Percentiles rank a stretch among this genome's conserved stretches.
Evolutionary conservation across 2,113 vertebrate species (phyloP).

Genomic region (Tapirus terrestris): DNA sequence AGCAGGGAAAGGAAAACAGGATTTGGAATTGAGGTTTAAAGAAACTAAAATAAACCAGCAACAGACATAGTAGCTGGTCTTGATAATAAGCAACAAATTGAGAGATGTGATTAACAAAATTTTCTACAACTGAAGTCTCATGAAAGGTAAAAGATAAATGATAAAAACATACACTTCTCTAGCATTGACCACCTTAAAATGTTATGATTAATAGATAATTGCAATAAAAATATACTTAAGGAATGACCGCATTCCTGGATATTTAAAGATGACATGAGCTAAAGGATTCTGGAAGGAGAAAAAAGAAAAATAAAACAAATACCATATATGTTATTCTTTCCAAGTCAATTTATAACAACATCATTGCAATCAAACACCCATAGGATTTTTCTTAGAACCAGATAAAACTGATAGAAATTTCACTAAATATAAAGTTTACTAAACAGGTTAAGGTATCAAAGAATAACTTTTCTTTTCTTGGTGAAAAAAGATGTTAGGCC

Average conservation of each 20-base stretch:
- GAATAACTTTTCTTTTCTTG: background rate
- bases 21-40: background rate
- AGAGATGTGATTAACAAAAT: background rate
- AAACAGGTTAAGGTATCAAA: background rate
- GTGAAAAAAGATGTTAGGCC: too few relatives aligned
- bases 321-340: background rate
- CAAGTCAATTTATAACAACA: background rate
- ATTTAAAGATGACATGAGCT: background rate
- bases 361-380: background rate
- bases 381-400: background rate
- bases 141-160: background rate
- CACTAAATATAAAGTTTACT: background rate
- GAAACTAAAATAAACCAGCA: background rate
- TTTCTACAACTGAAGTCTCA: background rate
- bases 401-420: background rate
- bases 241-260: background rate
- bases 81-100: background rate
- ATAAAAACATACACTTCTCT: background rate
- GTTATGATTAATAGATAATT: background rate
- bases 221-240: background rate
- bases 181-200: background rate
- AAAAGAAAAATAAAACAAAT: background rate
- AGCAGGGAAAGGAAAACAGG: background rate
- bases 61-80: background rate
- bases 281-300: background rate